Base-by-base conservation (phyloP, 2,888 invertebrate genomes). In the Tinea semifulvella region DNA sequence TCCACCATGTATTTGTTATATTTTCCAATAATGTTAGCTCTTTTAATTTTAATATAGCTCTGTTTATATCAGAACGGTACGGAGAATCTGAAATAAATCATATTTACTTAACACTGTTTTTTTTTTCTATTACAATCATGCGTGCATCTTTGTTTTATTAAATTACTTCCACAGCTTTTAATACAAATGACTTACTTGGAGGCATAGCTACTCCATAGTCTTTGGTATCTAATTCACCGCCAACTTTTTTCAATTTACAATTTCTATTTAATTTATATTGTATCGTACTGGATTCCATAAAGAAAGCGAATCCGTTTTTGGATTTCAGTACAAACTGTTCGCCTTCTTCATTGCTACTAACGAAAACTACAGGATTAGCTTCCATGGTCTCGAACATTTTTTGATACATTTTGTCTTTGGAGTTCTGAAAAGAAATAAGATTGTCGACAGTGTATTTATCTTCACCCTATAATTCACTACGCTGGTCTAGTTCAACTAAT, bases 261-360 rank as follows among this genome's bases (percentile, higher is more conserved):
- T 92, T 83, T 48, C 91, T 80, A 67, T 92, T 91, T 52, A 90
- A 85, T 57, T 90, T 90, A 69, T 96, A 99, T 63, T 98, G 96
- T 55, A 98, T 89, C 13, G 91, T 89, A 4, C 94, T 90, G 20
- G 96, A 96, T 76, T 98, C 98, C 94, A 98, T 96, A 49, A 99
- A 86, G 68, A 94, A 98, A 3, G 98, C 98, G 68, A 95, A 98
- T 53, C 82, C 83, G 26, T 40, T 40, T 20, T 27, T 45, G 2
- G 38, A 28, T 28, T 40, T 40, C 13, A 82, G 62, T 0, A 97
- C 96, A 50, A 92, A 83, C 22, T 88, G 88, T 3, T 94, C 91
- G 0, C 97, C 98, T 58, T 95, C 94, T 7, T 86, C 84, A 61
- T 94, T 96, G 55, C 81, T 87, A 22, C 76, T 80, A 1, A 90